Evolutionary conservation across 2,888 invertebrate species (phyloP).

Genomic region (Pyrrhosoma nymphula): DNA sequence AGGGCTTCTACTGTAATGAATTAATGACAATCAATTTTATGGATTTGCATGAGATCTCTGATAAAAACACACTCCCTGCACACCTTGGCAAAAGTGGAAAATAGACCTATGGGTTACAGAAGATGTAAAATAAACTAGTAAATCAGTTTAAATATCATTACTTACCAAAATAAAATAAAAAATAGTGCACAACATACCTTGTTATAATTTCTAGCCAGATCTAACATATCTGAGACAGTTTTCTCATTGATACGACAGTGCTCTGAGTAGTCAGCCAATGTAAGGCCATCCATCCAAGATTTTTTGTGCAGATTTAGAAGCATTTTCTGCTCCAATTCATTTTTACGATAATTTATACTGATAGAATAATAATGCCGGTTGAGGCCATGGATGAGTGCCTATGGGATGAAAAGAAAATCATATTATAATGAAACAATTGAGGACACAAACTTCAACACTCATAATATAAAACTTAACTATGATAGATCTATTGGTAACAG

Average conservation of each 20-base stretch:
- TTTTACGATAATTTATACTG: constrained; percentile 99
- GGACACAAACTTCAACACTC: background rate
- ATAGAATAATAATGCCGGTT: constrained; percentile 99
- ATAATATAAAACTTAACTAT: background rate
- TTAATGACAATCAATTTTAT: too few species aligned
- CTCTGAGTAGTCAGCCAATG: constrained; percentile 93
- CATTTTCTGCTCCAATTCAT: constrained; percentile 99
- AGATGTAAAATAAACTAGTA: too few species aligned
- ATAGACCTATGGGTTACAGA: too few species aligned
- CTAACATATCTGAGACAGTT: constrained; percentile 97
- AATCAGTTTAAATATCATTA: too few species aligned
- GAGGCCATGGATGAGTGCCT: constrained; percentile 98
- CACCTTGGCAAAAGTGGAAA: too few species aligned
- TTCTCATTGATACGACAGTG: constrained; percentile 96
- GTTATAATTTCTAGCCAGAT: constrained; percentile 97
- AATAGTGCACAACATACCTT: constrained; percentile 80
- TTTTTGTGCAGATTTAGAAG: constrained; percentile 98
- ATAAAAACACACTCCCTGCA: too few species aligned
- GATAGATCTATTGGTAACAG: too few species aligned
- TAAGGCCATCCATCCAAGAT: constrained; percentile 98
- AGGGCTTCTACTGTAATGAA: too few species aligned
- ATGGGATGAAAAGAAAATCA: constrained; percentile 71
- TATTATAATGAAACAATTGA: constrained; percentile 9
- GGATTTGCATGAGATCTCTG: too few species aligned
- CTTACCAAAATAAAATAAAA: background rate